Percentiles rank a stretch among this genome's conserved stretches.
These are phyloP conservation scores for Phymanthus crucifer DNA, from an alignment of 92 coral and sea anemone genomes.

Conservation along the genomic window DNA sequence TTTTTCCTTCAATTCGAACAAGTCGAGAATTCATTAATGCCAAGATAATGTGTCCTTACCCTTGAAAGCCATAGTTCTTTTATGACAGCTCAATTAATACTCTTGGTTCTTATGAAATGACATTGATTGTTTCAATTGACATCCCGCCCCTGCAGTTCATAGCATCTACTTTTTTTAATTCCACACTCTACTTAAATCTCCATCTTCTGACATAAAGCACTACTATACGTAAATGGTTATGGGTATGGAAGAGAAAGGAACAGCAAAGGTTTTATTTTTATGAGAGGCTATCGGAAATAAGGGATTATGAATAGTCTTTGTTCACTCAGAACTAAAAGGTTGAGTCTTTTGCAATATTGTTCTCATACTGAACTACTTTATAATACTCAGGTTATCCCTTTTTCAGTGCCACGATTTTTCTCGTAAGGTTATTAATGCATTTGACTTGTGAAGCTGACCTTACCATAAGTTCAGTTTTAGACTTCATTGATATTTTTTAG, in stretches of 20 bases:
- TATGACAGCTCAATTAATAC: slow-evolving; percentile 13
- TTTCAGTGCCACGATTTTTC: no score
- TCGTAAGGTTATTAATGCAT: no score
- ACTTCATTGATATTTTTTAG: no score
- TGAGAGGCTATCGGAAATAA: not conserved
- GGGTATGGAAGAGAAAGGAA: not conserved
- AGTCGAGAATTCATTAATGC: not conserved
- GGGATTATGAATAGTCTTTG: not conserved
- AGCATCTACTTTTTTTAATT: not conserved
- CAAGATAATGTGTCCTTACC: not conserved
- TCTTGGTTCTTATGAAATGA: not conserved
- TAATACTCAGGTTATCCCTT: no score
- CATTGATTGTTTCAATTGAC: not conserved
- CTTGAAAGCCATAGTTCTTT: not conserved
- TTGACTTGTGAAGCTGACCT: no score
- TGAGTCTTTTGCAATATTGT: not conserved
- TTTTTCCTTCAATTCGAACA: not conserved
- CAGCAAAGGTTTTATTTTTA: not conserved
- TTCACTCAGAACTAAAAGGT: not conserved
- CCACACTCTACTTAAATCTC: not conserved
- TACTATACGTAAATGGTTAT: not conserved
- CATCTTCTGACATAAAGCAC: not conserved
- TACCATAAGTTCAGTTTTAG: no score
- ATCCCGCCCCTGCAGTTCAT: not conserved
- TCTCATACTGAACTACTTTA: not conserved